Conservation (phyloP, 2,797 vertebrate species). For the Myotis daubentonii region DNA sequence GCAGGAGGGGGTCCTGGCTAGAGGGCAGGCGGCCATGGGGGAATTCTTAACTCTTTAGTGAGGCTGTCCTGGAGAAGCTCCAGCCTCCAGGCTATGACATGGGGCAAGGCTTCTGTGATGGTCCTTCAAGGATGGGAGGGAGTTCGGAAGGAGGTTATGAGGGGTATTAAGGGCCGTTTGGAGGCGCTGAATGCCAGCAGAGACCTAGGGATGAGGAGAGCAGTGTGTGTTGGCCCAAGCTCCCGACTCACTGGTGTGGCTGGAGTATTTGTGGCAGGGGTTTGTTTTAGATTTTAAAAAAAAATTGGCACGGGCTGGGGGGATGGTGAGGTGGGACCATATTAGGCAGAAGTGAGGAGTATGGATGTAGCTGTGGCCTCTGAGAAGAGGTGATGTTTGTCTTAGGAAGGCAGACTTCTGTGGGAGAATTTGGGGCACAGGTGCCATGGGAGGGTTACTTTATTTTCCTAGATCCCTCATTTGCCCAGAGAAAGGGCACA, state of each 20-base stretch:
- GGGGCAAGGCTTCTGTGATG: not conserved
- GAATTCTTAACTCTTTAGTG: not conserved
- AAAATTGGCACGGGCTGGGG: not conserved
- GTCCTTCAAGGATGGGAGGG: not conserved
- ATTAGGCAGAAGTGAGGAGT: not conserved
- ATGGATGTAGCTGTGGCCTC: too few relatives aligned
- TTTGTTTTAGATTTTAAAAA: not conserved
- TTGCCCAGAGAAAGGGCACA: not conserved
- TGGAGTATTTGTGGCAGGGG: not conserved
- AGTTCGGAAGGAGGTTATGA: not conserved
- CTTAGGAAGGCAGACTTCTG: not conserved
- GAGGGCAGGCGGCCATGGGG: not conserved
- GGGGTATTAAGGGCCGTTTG: not conserved
- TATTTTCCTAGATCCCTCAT: not conserved
- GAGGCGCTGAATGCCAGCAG: not conserved
- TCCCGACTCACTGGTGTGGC: not conserved
- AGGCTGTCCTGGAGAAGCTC: not conserved
- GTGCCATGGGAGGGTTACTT: fast-evolving
- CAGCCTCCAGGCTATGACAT: not conserved
- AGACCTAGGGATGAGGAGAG: not conserved
- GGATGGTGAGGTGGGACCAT: not conserved
- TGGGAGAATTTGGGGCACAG: not conserved
- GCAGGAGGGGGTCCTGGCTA: not conserved
- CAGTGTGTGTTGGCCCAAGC: not conserved
- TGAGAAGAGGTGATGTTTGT: not conserved